Evolutionary conservation across 1,140 invertebrate genomes (phyloP).

Genomic region (Pachyrhynchus sulphureomaculatus): DNA sequence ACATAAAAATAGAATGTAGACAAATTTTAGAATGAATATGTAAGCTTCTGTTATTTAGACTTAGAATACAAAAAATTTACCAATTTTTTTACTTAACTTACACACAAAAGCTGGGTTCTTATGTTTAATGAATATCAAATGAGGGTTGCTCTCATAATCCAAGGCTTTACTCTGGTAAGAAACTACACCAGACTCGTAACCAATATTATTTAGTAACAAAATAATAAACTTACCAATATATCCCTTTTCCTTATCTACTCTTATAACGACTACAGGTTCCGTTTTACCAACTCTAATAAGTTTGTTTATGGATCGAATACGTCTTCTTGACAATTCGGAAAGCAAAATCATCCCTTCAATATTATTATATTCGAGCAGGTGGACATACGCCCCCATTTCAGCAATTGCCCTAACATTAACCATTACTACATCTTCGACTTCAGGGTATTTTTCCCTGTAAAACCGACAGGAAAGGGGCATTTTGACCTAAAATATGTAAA

Average conservation of each 20-base stretch:
- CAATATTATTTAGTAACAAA: not conserved
- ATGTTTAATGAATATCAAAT: too few relatives aligned
- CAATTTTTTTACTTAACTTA: too few relatives aligned
- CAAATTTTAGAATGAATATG: too few relatives aligned
- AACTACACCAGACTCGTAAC: too few relatives aligned
- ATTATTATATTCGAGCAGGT: slow-evolving; percentile 97
- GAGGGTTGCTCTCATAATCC: too few relatives aligned
- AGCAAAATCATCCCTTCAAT: slow-evolving; percentile 96
- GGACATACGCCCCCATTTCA: slow-evolving; percentile 99
- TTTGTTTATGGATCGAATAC: slow-evolving; percentile 99
- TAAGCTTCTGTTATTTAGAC: too few relatives aligned
- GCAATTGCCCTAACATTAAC: slow-evolving; percentile 98
- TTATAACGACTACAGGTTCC: slow-evolving; percentile 98
- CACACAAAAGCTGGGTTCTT: too few relatives aligned
- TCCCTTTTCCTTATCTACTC: slow-evolving; percentile 99
- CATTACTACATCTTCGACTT: slow-evolving; percentile 99
- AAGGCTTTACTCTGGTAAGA: too few relatives aligned
- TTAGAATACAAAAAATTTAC: too few relatives aligned
- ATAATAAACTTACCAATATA: slow-evolving; percentile 69
- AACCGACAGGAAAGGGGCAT: slow-evolving; percentile 97
- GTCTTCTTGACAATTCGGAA: slow-evolving; percentile 94
- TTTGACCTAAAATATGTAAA: slow-evolving; percentile 48
- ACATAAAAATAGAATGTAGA: too few relatives aligned
- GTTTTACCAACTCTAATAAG: slow-evolving; percentile 97
- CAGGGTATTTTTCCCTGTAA: slow-evolving; percentile 97